Percentiles rank a stretch among this genome's conserved stretches.
Evolutionary conservation across 2,113 vertebrate species (phyloP).

Genomic region (Mastomys coucha): DNA sequence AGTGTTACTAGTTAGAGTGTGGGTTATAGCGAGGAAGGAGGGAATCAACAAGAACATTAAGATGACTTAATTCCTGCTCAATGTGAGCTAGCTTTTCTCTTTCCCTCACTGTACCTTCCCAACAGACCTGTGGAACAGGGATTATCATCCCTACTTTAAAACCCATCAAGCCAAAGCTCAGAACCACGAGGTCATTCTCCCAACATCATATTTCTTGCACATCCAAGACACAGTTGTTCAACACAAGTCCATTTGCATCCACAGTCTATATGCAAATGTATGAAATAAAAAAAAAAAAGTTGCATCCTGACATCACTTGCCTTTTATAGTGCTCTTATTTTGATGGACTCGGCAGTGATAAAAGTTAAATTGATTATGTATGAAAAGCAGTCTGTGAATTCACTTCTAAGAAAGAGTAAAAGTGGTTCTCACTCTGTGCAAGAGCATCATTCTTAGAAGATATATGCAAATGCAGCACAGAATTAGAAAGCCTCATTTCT

Average conservation of each 20-base stretch:
- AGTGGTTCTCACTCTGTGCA: neutral
- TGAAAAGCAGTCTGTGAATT: constrained; percentile 70
- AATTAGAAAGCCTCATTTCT: constrained; percentile 74
- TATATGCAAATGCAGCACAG: constrained; percentile 68
- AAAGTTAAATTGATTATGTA: constrained; percentile 65
- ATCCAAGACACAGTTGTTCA: neutral
- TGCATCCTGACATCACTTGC: constrained; percentile 24
- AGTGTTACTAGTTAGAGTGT: neutral
- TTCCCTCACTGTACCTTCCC: neutral
- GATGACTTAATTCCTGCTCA: neutral
- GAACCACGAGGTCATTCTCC: neutral
- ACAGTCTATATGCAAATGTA: constrained; percentile 29
- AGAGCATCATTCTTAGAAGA: constrained; percentile 55
- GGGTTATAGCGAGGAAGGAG: neutral
- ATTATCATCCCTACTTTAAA: neutral
- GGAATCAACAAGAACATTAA: neutral
- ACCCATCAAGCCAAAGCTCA: neutral
- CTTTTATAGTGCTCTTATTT: constrained; percentile 64
- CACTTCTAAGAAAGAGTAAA: constrained; percentile 50
- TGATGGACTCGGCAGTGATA: constrained; percentile 54
- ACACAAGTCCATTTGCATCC: neutral
- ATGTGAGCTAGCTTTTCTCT: neutral
- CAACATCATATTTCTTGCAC: constrained; percentile 27
- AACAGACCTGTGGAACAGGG: neutral
- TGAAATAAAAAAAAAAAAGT: neutral